Base-by-base conservation (phyloP, 2,797 vertebrate species). In the Molossus alvarezi region DNA sequence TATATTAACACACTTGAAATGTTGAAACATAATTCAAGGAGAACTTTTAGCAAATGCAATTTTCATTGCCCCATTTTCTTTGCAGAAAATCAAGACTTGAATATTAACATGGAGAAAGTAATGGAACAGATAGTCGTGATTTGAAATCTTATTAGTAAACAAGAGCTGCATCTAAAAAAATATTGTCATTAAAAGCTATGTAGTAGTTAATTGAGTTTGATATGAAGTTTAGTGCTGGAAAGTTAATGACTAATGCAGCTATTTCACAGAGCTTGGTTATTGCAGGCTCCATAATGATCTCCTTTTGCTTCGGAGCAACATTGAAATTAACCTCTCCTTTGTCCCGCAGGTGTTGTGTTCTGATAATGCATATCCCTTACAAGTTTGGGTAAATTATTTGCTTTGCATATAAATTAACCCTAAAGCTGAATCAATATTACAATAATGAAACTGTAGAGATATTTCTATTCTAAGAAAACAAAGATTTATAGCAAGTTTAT, bases 311-410 rank as follows among this genome's bases (percentile, higher is more conserved):
- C 81, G 23, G 76, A 98, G 98, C 97, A 98, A 98, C 98, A 98
- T 97, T 97, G 98, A 99, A 98, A 98, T 98, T 99, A 98, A 98
- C 98, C 98, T 98, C 97, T 98, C 98, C 98, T 98, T 98, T 98
- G 98, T 99, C 98, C 98, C 98, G 98, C 98, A 99, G 98, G 98
- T 98, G 98, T 98, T 98, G 86, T 96, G 96, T 98, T 98, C 98
- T 98, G 98, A 98, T 98, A 99, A 98, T 98, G 98, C 98, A 98
- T 98, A 98, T 98, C 97, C 98, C 98, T 98, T 98, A 98, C 98
- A 98, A 98, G 98, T 97, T 96, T 97, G 96, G 97, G 94, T 91
- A 98, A 98, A 98, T 97, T 96, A 98, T 98, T 98, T 98, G 92
- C 97, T 98, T 98, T 98, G 98, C 98, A 98, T 98, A 95, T 97